Conservation (phyloP, 2,113 vertebrate genomes). For the Heptranchias perlo region DNA sequence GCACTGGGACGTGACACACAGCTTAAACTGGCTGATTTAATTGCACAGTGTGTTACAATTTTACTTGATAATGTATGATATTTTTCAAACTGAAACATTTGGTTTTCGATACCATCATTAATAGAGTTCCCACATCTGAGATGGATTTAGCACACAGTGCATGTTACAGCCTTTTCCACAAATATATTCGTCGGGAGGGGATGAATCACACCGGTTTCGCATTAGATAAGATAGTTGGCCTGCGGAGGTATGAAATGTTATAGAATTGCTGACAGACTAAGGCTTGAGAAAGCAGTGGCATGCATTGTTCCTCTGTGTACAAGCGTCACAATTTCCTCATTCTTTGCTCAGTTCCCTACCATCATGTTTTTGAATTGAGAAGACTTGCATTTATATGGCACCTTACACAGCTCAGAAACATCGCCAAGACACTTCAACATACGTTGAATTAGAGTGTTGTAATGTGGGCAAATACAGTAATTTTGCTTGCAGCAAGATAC, state of each 20-base stretch:
- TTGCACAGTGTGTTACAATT: conserved; percentile 3
- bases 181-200: background rate
- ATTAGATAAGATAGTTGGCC: background rate
- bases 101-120: background rate
- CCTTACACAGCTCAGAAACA: background rate
- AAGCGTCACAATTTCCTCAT: background rate
- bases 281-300: background rate
- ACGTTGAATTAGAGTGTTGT: background rate
- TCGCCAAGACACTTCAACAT: too few species aligned
- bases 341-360: background rate
- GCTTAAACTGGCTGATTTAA: background rate
- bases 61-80: background rate
- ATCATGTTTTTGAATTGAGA: background rate
- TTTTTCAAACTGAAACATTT: background rate
- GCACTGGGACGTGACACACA: too few species aligned
- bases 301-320: background rate
- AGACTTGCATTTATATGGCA: background rate
- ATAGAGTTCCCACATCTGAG: conserved; percentile 19
- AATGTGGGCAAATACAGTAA: background rate
- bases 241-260: background rate
- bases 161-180: background rate
- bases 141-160: background rate
- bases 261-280: background rate
- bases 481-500: background rate
- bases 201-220: background rate